Percentiles rank a stretch among this genome's conserved stretches.
These are phyloP conservation scores for Spicauda simplicius DNA, from an alignment of 2,888 invertebrate species.

Conservation along the genomic window DNA sequence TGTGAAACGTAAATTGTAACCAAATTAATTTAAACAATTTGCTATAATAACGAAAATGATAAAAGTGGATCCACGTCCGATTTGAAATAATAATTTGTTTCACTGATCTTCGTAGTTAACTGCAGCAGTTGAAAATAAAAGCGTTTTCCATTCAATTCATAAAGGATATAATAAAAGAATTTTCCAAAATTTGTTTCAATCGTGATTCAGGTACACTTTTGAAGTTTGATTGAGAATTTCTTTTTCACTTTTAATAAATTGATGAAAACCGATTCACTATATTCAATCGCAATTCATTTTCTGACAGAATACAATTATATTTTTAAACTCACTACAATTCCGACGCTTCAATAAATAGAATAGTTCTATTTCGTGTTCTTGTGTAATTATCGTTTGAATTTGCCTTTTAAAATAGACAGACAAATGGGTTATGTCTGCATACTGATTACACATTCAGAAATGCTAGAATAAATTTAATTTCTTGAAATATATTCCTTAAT, in stretches of 20 bases:
- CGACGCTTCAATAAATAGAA: conserved; percentile 12
- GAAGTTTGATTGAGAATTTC: not conserved
- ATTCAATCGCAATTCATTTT: not conserved
- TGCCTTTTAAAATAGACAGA: conserved; percentile 20
- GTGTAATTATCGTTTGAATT: conserved; percentile 28
- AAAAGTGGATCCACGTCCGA: no score
- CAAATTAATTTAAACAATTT: no score
- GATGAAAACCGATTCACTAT: not conserved
- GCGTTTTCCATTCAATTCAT: no score
- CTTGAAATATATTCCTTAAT: conserved; percentile 19
- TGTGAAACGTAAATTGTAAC: no score
- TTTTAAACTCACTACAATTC: not conserved
- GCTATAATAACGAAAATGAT: no score
- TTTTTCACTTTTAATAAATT: conserved; percentile 9
- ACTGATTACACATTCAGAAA: conserved; percentile 18
- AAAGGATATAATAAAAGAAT: no score
- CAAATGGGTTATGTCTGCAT: conserved; percentile 32
- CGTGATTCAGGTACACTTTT: not conserved
- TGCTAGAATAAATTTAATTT: conserved; percentile 7
- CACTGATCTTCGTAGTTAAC: no score
- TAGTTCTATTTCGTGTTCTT: conserved; percentile 22
- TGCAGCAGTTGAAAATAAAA: no score
- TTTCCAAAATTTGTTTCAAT: not conserved
- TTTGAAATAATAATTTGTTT: no score
- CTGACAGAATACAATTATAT: not conserved